Conservation (phyloP, 2,888 invertebrate species). For the Phalangium opilio region DNA sequence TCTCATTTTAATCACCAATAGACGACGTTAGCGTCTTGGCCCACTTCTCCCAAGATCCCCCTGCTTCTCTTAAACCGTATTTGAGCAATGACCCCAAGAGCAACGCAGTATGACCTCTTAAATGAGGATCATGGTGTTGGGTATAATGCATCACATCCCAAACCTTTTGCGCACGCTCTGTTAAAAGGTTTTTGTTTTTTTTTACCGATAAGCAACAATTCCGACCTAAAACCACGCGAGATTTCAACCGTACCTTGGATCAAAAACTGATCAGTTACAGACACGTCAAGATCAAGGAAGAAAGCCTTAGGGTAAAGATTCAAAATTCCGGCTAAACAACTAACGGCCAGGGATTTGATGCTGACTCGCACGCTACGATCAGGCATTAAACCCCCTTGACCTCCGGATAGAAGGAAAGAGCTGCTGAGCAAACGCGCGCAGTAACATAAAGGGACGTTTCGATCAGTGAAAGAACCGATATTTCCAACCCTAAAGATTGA, state of each 20-base stretch:
- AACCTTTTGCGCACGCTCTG: slow-evolving; percentile 40
- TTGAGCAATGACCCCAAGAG: slow-evolving; percentile 51
- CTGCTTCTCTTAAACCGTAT: slow-evolving; percentile 41
- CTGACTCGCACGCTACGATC: slow-evolving; percentile 71
- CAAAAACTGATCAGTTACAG: background rate
- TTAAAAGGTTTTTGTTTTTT: slow-evolving; percentile 25
- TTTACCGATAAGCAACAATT: slow-evolving; percentile 24
- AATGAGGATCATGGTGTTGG: slow-evolving; percentile 61
- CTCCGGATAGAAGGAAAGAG: slow-evolving; percentile 54
- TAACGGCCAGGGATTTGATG: slow-evolving; percentile 70
- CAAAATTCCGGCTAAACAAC: slow-evolving; percentile 58
- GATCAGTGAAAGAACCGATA: slow-evolving; percentile 49
- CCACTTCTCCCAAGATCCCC: slow-evolving; percentile 35
- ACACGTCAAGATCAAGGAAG: slow-evolving; percentile 38
- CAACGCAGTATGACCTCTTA: slow-evolving; percentile 53
- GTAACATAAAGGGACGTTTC: slow-evolving; percentile 49
- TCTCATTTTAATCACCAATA: too few species aligned
- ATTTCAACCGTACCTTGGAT: too few species aligned
- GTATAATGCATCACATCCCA: slow-evolving; percentile 53
- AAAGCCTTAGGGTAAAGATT: slow-evolving; percentile 56
- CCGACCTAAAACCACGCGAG: too few species aligned
- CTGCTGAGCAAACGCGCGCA: slow-evolving; percentile 54
- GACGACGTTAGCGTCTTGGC: slow-evolving; percentile 1
- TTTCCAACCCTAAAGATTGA: slow-evolving; percentile 37
- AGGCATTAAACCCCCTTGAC: slow-evolving; percentile 40